Evolutionary conservation across 2,113 vertebrate species (phyloP).

Genomic region (Myotis brandtii): DNA sequence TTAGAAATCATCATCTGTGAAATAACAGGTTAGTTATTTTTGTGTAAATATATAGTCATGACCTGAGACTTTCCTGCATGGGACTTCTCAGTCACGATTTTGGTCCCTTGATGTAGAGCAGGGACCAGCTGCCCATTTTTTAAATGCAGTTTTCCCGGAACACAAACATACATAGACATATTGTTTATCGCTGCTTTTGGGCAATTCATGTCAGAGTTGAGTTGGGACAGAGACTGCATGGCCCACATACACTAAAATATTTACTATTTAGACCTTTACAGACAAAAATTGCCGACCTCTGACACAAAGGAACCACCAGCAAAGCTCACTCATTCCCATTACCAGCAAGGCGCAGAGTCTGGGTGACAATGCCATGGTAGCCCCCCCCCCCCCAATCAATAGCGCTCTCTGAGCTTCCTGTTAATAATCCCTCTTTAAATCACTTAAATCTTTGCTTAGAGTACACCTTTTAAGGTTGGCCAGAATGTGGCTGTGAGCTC

Average conservation of each 20-base stretch:
- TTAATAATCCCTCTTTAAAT: background rate
- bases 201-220: background rate
- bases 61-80: background rate
- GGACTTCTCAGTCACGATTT: background rate
- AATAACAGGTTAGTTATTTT: background rate
- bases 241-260: slow-evolving; percentile 7
- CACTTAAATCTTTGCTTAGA: slow-evolving; percentile 16
- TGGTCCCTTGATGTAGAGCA: background rate
- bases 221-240: background rate
- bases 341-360: background rate
- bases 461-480: background rate
- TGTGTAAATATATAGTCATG: background rate
- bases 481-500: background rate
- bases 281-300: background rate
- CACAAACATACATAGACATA: background rate
- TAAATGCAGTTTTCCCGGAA: slow-evolving; percentile 1
- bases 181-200: background rate
- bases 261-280: slow-evolving; percentile 13
- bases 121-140: background rate
- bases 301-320: background rate
- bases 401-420: background rate
- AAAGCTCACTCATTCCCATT: background rate
- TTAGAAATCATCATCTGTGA: background rate
- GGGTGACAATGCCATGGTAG: background rate
- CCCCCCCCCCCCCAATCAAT: background rate